Percentiles rank a stretch among this genome's conserved stretches.
phyloP scores from a whole-genome alignment of 2,888 invertebrate species.

The Pinctada fucata region DNA sequence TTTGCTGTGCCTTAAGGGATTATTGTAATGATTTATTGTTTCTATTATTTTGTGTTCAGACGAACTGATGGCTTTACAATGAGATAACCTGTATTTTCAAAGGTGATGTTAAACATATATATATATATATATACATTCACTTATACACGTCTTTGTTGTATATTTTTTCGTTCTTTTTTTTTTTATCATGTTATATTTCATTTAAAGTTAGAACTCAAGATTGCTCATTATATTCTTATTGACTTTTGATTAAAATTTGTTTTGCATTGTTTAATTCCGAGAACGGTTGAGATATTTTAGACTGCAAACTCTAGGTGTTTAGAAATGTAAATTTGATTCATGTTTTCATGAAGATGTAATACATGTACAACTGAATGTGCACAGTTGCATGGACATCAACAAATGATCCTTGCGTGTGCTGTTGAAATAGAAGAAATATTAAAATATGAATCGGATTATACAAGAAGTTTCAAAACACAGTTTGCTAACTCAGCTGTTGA shows the following conservation, averaged over 20 bases:
- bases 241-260: conserved; percentile 23
- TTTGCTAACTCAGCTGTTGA: background rate
- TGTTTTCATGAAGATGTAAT: too few species aligned
- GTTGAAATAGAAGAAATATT: too few species aligned
- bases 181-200: conserved; percentile 41
- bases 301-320: background rate
- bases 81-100: conserved; percentile 61
- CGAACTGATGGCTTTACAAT: conserved; percentile 68
- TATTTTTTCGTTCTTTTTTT: conserved; percentile 35
- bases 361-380: too few species aligned
- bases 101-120: conserved; percentile 63
- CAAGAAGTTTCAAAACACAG: too few species aligned
- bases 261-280: background rate
- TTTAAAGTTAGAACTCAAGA: conserved; percentile 39
- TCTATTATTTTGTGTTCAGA: conserved; percentile 67
- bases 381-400: too few species aligned
- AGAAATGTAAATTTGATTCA: too few species aligned
- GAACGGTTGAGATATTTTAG: background rate
- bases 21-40: conserved; percentile 58
- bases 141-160: conserved; percentile 40
- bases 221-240: conserved; percentile 37
- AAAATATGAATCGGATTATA: too few species aligned
- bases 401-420: too few species aligned
- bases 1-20: conserved; percentile 73
- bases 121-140: conserved; percentile 49